These are phyloP conservation scores for Phragmatobia fuliginosa DNA, from an alignment of 2,888 invertebrate species.

Conservation along the genomic window DNA sequence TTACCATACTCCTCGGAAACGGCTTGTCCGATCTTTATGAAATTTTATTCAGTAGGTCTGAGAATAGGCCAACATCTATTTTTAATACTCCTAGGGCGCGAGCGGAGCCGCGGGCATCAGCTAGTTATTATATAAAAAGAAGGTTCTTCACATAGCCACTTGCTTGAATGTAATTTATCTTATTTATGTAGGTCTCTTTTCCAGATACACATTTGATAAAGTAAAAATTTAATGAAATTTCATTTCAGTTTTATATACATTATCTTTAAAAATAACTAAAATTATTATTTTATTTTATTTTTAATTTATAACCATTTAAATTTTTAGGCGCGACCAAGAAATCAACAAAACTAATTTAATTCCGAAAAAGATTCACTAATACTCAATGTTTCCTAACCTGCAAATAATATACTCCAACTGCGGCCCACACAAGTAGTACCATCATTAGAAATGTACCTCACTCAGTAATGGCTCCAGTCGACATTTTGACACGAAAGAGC, in stretches of 20 bases:
- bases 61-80: no score
- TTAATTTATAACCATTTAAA: neutral
- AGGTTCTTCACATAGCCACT: neutral
- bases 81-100: no score
- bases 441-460: slow-evolving; percentile 49
- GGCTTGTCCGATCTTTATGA: no score
- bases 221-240: no score
- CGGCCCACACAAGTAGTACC: slow-evolving; percentile 29
- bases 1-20: no score
- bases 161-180: no score
- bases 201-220: no score
- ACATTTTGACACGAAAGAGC: slow-evolving; percentile 62
- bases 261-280: neutral
- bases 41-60: no score
- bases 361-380: neutral
- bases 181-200: no score
- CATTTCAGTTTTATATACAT: neutral
- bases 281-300: neutral
- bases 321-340: neutral
- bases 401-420: slow-evolving; percentile 21
- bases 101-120: no score
- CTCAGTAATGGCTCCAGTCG: slow-evolving; percentile 50
- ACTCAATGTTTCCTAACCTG: neutral
- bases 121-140: no score
- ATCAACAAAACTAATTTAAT: neutral